phyloP scores from a whole-genome alignment of 1,140 invertebrate genomes.

The Rhagoletis zephyria region DNA sequence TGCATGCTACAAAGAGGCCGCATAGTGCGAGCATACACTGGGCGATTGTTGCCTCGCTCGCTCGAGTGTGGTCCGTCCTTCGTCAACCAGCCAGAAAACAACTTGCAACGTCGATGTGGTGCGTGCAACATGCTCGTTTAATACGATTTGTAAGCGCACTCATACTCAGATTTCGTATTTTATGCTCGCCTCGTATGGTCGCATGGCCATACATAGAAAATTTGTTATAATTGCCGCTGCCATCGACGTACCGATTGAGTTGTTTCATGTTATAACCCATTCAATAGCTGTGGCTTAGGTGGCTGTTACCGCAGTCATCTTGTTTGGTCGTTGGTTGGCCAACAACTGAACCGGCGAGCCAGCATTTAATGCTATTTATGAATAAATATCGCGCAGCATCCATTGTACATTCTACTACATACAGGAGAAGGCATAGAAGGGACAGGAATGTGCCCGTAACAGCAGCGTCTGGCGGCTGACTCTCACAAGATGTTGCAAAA shows the following conservation, averaged over 20 bases:
- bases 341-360: slow-evolving; percentile 46
- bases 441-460: background rate
- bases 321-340: slow-evolving; percentile 41
- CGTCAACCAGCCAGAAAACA: background rate
- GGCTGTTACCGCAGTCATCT: background rate
- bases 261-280: background rate
- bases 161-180: slow-evolving; percentile 3
- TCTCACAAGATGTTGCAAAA: slow-evolving; percentile 51
- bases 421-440: no score
- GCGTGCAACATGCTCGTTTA: slow-evolving; percentile 45
- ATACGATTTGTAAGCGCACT: slow-evolving; percentile 19
- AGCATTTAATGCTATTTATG: slow-evolving; percentile 50
- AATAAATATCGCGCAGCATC: slow-evolving; percentile 49
- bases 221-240: slow-evolving; percentile 27
- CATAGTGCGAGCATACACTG: background rate
- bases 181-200: background rate
- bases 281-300: background rate
- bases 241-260: background rate
- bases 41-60: background rate
- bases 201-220: slow-evolving; percentile 26
- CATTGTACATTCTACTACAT: background rate
- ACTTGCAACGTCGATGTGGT: slow-evolving; percentile 13
- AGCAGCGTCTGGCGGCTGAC: background rate
- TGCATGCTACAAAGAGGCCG: background rate
- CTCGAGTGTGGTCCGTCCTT: slow-evolving; percentile 16